Percentiles rank a stretch among this genome's conserved stretches.
These are phyloP conservation scores for Caracal caracal DNA, from an alignment of 2,113 vertebrate genomes.

Conservation along the genomic window DNA sequence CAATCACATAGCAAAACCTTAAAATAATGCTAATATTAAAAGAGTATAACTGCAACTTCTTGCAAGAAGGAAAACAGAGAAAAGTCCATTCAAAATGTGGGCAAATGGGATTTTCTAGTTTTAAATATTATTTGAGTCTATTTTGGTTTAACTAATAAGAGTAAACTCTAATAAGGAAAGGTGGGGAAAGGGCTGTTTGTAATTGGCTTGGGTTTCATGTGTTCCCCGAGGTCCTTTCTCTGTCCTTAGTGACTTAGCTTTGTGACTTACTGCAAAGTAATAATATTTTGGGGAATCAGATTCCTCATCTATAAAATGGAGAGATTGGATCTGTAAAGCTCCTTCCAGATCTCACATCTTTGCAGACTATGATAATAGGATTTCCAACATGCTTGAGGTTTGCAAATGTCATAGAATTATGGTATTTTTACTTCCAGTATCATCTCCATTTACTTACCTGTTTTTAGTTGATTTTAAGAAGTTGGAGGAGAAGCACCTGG, in stretches of 20 bases:
- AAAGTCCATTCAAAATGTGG: slow-evolving; percentile 5
- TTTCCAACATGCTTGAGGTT: slow-evolving; percentile 4
- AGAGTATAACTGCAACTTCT: slow-evolving; percentile 12
- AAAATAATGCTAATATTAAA: slow-evolving; percentile 56
- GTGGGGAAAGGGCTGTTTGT: background rate
- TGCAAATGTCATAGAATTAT: background rate
- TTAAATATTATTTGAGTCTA: slow-evolving; percentile 5
- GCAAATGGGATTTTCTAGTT: slow-evolving; percentile 41
- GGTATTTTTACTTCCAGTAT: background rate
- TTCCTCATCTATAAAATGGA: slow-evolving; percentile 1
- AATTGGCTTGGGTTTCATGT: background rate
- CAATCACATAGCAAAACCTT: slow-evolving; percentile 56
- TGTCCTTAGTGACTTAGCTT: background rate
- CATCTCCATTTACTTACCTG: background rate
- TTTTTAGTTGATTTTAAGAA: background rate
- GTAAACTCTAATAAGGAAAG: background rate
- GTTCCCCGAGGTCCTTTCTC: background rate
- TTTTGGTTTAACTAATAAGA: background rate
- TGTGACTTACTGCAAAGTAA: background rate
- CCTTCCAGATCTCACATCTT: background rate
- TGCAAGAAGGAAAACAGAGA: slow-evolving; percentile 1
- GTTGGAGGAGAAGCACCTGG: too few relatives aligned
- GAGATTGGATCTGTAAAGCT: background rate
- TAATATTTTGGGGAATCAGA: background rate
- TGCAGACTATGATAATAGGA: background rate